Evolutionary conservation across 2,113 vertebrate genomes (phyloP), one percentile per base, ranked within the genome.

Genomic region (Hippocampus mohnikei): DNA sequence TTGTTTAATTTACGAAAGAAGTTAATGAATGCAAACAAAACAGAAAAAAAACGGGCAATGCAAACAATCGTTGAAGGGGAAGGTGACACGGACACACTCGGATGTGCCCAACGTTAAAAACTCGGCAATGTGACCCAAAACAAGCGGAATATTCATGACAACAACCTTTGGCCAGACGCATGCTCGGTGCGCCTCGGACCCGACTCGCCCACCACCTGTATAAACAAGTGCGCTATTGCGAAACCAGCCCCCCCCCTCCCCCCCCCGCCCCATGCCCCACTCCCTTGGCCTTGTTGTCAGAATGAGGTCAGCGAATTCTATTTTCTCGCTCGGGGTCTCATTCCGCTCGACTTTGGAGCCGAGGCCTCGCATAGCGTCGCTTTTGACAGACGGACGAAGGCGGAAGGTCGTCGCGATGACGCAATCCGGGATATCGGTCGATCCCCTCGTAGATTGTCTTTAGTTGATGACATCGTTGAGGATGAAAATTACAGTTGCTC

Each of bases 221-320:
- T 89, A 90, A 91, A 91, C 90, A 91, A 76, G 73, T 60, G 76
- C n/a, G 77, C 75, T 77, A 58, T 91, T 91, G 86, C 84, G 82
- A 90, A 89, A 91, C 73, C 56, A 71, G 83, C 5, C 23, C 23
- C 25, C 13, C 15, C 58, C 25, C 2, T 2, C 58, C 58, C 25
- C 58, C 58, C 58, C 25, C 58, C 25, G 13, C 2, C 27, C 1
- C 8, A n/a, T 15, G 8, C 20, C 2, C 52, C 48, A 16, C 48
- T 6, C 12, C 83, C 83, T 78, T 68, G 72, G 83, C 81, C 81
- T 69, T 81, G 81, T 88, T 88, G 90, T 90, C 85, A 79, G 84
- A 89, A 89, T 89, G 88, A 91, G 88, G 88, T 88, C 88, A 89
- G 84, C 55, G 65, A 85, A 85, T 81, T 84, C 84, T 81, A 73